Percentiles rank a stretch among this genome's conserved stretches.
Evolutionary conservation across 2,888 invertebrate species (phyloP).

Genomic region (Mythimna lalbum): DNA sequence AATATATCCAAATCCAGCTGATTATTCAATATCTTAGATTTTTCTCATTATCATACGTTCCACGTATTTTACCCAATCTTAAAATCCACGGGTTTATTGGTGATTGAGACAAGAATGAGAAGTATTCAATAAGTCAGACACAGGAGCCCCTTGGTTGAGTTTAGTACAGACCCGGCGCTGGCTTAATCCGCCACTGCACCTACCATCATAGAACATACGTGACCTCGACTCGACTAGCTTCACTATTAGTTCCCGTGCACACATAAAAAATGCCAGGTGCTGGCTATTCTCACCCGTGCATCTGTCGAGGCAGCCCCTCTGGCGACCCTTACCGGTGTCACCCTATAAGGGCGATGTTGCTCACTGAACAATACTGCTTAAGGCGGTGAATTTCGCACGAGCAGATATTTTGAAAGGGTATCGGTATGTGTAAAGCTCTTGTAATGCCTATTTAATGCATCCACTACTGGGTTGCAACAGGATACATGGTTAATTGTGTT

Average conservation of each 20-base stretch:
- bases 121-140: too few species aligned
- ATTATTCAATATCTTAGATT: too few species aligned
- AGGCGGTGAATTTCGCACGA: constrained; percentile 29
- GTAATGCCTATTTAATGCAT: background rate
- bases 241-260: constrained; percentile 21
- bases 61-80: too few species aligned
- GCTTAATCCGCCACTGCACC: too few species aligned
- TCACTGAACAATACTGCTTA: constrained; percentile 27
- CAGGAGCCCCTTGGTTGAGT: too few species aligned
- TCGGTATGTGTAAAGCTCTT: background rate
- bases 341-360: constrained; percentile 32
- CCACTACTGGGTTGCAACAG: background rate
- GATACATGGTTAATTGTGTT: too few species aligned
- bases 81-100: too few species aligned
- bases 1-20: too few species aligned
- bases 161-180: too few species aligned
- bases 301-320: constrained; percentile 52
- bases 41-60: too few species aligned
- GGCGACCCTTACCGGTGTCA: constrained; percentile 37
- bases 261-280: constrained; percentile 60
- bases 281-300: constrained; percentile 33
- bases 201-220: constrained; percentile 8
- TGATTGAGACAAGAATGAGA: too few species aligned
- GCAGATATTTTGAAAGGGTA: background rate
- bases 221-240: constrained; percentile 6